A percentile compares a stretch with the other conserved stretches of the same genome.
Evolutionary conservation across 2,888 invertebrate genomes (phyloP).

Genomic region (Platycnemis pennipes): DNA sequence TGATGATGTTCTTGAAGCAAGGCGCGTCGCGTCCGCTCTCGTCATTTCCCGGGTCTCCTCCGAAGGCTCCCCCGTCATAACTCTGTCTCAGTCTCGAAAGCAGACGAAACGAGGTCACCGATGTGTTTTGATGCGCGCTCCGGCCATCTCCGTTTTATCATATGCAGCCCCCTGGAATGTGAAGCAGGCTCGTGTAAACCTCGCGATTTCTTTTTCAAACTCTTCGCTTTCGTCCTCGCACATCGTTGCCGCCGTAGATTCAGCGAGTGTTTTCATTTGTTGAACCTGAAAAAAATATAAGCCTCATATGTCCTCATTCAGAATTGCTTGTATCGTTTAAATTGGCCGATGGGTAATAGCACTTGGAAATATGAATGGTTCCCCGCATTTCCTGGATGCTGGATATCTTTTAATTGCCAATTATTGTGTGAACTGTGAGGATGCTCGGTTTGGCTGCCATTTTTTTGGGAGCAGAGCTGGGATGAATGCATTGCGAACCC

Average conservation of each 20-base stretch:
- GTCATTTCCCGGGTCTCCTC: not conserved
- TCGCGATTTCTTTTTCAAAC: not conserved
- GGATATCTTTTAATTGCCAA: not conserved
- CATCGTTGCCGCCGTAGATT: not conserved
- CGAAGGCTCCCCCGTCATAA: not conserved
- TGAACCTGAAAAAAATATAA: not conserved
- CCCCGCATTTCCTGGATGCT: not conserved
- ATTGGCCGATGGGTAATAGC: no score
- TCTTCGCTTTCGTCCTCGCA: not conserved
- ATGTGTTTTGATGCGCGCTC: not conserved
- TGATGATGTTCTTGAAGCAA: no score
- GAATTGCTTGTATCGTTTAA: not conserved
- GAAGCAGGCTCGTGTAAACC: not conserved
- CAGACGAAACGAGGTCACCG: not conserved
- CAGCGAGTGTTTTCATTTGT: not conserved
- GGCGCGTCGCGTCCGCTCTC: not conserved
- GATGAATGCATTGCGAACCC: not conserved
- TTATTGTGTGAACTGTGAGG: not conserved
- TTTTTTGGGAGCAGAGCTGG: not conserved
- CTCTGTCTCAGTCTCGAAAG: not conserved
- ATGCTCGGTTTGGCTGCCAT: not conserved
- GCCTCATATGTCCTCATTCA: not conserved
- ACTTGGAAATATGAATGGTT: not conserved
- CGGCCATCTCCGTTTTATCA: not conserved
- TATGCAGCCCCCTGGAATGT: not conserved